Evolutionary conservation across 2,888 invertebrate species (phyloP).

Genomic region (Harpagoxenus sublaevis): DNA sequence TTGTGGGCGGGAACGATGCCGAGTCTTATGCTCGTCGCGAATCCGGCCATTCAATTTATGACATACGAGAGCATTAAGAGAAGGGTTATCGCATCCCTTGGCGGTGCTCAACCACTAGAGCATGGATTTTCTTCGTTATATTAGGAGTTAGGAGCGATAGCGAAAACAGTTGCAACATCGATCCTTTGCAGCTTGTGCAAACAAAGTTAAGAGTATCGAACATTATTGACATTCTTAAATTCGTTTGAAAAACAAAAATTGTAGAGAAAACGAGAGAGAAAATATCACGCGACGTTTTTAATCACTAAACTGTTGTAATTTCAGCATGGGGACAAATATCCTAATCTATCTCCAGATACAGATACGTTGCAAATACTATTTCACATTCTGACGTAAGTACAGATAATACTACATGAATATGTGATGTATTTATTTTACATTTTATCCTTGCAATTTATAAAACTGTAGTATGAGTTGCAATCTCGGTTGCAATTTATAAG

Average conservation of each 20-base stretch:
- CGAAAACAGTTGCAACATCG: constrained; percentile 95
- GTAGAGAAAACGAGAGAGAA: no score
- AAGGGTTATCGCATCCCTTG: constrained; percentile 87
- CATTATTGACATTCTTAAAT: neutral
- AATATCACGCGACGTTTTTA: neutral
- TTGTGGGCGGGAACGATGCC: constrained; percentile 95
- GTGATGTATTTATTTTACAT: neutral
- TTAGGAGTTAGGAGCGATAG: constrained; percentile 89
- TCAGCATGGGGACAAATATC: constrained; percentile 86
- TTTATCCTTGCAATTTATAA: neutral
- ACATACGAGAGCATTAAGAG: constrained; percentile 95
- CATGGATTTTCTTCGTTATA: constrained; percentile 89
- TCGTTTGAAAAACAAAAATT: neutral
- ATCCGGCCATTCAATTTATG: constrained; percentile 97
- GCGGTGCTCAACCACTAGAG: constrained; percentile 87
- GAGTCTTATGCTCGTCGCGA: constrained; percentile 94
- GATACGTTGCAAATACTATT: constrained; percentile 90
- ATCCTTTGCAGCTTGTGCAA: constrained; percentile 94
- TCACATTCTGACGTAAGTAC: constrained; percentile 88
- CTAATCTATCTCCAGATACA: constrained; percentile 86
- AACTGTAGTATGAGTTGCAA: neutral
- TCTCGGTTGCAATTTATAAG: neutral
- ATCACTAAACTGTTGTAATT: constrained; percentile 49
- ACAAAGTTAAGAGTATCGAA: constrained; percentile 89
- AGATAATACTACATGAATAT: constrained; percentile 36